A percentile compares a stretch with the other conserved stretches of the same genome.
Evolutionary conservation across 2,797 vertebrate species (phyloP).

Genomic region (Amazona finschi): DNA sequence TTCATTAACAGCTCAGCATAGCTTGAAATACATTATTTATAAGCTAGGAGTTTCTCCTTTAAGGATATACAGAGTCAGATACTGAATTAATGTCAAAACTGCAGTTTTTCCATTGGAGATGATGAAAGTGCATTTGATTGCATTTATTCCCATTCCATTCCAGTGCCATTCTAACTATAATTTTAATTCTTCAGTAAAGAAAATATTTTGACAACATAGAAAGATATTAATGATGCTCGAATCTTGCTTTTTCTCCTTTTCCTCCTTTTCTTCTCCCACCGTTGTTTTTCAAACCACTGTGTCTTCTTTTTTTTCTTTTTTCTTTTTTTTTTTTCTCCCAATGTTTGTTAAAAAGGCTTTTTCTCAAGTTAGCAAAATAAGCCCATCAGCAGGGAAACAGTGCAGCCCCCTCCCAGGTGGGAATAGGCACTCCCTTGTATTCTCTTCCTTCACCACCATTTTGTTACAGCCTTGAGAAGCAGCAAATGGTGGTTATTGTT

Average conservation of each 20-base stretch:
- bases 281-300: conserved; percentile 23
- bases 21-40: background rate
- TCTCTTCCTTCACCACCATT: conserved; percentile 75
- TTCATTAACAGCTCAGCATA: background rate
- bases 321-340: background rate
- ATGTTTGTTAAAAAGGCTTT: conserved; percentile 33
- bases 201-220: conserved; percentile 62
- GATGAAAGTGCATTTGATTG: background rate
- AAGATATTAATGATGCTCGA: conserved; percentile 21
- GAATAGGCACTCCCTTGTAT: conserved; percentile 20
- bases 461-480: conserved; percentile 72
- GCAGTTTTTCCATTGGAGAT: background rate
- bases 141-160: background rate
- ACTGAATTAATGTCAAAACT: background rate
- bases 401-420: conserved; percentile 68
- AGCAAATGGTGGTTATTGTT: conserved; percentile 81
- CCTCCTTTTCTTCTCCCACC: background rate
- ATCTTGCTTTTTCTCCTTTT: conserved; percentile 58
- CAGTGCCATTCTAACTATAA: conserved; percentile 26
- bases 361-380: conserved; percentile 2
- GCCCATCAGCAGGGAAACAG: background rate
- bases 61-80: background rate
- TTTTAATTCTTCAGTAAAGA: conserved; percentile 53
- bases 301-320: background rate
- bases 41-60: background rate